Percentiles rank a stretch among this genome's conserved stretches.
Evolutionary conservation across 2,888 invertebrate genomes (phyloP).

Genomic region (Pinctada fucata): DNA sequence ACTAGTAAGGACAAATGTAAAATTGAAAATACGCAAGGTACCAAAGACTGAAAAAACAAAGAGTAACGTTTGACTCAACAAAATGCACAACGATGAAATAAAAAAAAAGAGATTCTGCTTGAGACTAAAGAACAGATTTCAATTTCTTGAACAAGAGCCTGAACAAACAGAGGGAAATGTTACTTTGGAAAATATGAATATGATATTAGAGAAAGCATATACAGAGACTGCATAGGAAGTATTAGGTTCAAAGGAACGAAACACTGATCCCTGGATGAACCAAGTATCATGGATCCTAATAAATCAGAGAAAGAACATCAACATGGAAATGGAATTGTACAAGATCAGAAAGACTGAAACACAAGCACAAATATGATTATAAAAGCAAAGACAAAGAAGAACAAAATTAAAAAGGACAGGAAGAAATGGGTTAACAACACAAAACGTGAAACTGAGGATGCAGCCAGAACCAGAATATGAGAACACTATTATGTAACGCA

Average conservation of each 20-base stretch:
- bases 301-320: background rate
- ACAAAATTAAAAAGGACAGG: background rate
- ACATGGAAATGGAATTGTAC: background rate
- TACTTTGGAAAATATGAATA: background rate
- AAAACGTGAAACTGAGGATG: background rate
- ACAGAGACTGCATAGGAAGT: background rate
- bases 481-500: background rate
- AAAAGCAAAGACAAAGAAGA: constrained; percentile 5
- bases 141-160: background rate
- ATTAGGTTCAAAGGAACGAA: background rate
- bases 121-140: background rate
- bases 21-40: background rate
- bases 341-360: constrained; percentile 7
- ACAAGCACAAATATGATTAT: background rate
- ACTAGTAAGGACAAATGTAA: background rate
- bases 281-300: background rate
- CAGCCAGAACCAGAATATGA: constrained; percentile 8
- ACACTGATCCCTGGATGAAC: background rate
- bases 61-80: background rate
- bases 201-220: background rate
- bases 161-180: background rate
- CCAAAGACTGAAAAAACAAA: constrained; percentile 1
- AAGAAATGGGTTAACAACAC: background rate
- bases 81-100: background rate
- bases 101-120: background rate